Conservation (phyloP, 2,888 invertebrate species). For the Ethmia dodecea region DNA sequence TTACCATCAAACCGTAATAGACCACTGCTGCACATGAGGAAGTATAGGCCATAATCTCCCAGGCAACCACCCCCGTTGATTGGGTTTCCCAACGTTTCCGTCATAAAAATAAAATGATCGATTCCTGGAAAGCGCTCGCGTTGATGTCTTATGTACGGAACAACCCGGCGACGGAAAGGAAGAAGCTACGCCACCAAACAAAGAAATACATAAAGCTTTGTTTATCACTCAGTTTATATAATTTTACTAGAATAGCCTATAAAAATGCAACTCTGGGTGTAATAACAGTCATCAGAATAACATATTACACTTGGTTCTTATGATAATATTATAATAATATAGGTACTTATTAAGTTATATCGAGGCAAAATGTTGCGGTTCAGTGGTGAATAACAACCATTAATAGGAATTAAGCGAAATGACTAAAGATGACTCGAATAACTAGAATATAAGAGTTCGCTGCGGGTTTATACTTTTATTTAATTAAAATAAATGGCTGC, state of each 20-base stretch:
- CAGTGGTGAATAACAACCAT: slow-evolving; percentile 6
- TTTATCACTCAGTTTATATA: too few relatives aligned
- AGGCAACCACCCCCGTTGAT: too few relatives aligned
- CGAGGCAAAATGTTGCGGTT: slow-evolving; percentile 20
- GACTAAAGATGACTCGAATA: neutral
- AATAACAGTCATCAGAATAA: slow-evolving; percentile 19
- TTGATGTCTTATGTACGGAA: slow-evolving; percentile 61
- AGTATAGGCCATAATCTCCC: too few relatives aligned
- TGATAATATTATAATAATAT: slow-evolving; percentile 13
- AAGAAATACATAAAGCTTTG: too few relatives aligned
- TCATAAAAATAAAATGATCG: too few relatives aligned
- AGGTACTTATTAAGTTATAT: slow-evolving; percentile 19
- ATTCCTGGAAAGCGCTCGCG: slow-evolving; percentile 51
- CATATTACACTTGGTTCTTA: slow-evolving; percentile 14
- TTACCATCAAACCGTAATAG: too few relatives aligned
- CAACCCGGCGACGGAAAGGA: neutral
- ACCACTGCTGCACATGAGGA: too few relatives aligned
- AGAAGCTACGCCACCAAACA: too few relatives aligned
- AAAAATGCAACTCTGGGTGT: slow-evolving; percentile 3
- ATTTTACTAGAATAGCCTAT: too few relatives aligned
- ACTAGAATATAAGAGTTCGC: neutral
- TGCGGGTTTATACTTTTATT: neutral
- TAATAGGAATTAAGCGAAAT: slow-evolving; percentile 1
- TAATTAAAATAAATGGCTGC: neutral
- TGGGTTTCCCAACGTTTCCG: too few relatives aligned